These are phyloP conservation scores for Pseudopodoces humilis DNA, from an alignment of 2,113 vertebrate genomes.

Conservation along the genomic window DNA sequence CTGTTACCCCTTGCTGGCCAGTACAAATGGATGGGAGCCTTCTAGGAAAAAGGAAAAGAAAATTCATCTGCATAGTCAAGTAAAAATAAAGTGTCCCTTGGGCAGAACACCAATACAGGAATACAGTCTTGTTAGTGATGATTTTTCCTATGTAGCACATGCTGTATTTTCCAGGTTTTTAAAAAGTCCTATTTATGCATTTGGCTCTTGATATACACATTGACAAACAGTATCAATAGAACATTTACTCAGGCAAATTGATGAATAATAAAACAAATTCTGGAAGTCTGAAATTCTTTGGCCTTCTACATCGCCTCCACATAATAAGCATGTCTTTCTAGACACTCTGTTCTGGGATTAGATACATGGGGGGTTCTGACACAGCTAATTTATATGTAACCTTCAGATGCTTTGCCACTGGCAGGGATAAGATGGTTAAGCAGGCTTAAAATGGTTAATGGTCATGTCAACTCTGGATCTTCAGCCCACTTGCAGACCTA, in stretches of 20 bases:
- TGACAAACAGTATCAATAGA: neutral
- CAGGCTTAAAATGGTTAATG: neutral
- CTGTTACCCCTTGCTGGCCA: neutral
- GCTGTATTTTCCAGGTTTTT: neutral
- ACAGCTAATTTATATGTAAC: neutral
- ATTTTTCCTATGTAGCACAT: neutral
- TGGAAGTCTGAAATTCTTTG: neutral
- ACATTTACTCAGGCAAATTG: neutral
- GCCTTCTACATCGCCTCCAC: neutral
- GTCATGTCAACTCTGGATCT: neutral
- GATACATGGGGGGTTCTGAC: neutral
- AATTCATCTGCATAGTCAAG: neutral
- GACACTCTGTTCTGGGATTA: neutral
- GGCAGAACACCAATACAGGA: neutral
- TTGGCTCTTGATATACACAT: neutral
- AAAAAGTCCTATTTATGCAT: neutral
- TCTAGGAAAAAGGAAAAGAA: neutral
- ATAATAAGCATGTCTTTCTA: neutral
- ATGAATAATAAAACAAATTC: neutral
- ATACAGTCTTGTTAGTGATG: neutral
- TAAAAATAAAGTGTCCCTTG: neutral
- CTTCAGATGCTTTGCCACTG: neutral
- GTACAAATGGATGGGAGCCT: neutral
- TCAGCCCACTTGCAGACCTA: neutral
- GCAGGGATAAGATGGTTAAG: neutral